A percentile compares a stretch with the other conserved stretches of the same genome.
These are phyloP conservation scores for Penelope pileata DNA, from an alignment of 2,113 vertebrate species.

Conservation along the genomic window DNA sequence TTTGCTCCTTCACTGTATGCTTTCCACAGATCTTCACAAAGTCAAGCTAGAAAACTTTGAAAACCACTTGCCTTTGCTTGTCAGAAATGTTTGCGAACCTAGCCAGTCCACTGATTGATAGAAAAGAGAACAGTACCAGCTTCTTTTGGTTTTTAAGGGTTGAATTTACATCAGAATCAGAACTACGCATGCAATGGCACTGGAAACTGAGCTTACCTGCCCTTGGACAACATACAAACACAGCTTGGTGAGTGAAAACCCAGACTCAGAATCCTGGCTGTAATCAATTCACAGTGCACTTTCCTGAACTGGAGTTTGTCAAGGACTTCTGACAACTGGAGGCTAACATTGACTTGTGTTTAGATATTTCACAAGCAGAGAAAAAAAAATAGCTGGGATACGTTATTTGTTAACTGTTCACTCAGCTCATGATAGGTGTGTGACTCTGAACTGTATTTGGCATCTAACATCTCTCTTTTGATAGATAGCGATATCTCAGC, in stretches of 20 bases:
- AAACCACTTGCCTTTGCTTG: not conserved
- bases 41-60: not conserved
- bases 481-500: constrained; percentile 53
- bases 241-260: not conserved
- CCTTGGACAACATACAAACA: not conserved
- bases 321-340: constrained; percentile 13
- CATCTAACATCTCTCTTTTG: constrained; percentile 65
- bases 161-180: not conserved
- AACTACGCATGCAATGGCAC: not conserved
- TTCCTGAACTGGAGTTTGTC: constrained; percentile 8
- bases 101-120: not conserved
- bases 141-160: not conserved
- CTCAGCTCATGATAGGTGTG: constrained; percentile 31
- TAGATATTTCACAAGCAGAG: constrained; percentile 7
- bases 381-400: constrained; percentile 7
- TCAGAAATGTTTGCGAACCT: not conserved
- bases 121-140: not conserved
- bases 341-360: not conserved
- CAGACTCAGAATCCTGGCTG: not conserved
- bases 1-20: not conserved
- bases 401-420: constrained; percentile 48
- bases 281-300: not conserved
- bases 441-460: constrained; percentile 48
- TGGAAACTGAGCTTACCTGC: not conserved
- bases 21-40: not conserved